Evolutionary conservation across 2,888 invertebrate species (phyloP), one percentile per base, ranked within the genome.

Genomic region (Ormyrus rosae): DNA sequence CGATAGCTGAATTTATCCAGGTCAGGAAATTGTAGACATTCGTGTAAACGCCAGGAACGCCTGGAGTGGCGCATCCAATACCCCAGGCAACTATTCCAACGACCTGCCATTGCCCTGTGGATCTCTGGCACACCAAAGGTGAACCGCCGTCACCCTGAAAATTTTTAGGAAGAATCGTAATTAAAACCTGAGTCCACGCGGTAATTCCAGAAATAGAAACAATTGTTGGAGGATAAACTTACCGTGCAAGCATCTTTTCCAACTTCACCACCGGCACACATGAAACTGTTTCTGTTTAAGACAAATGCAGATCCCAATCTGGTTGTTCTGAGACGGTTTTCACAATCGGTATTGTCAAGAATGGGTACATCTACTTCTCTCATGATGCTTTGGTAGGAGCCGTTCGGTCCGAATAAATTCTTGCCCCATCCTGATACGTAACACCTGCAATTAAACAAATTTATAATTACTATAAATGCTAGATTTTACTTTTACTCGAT

Each of bases 371-470:
- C 95, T 0, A 96, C 96, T 89, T 96, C 94, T 87, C 95, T 95
- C 87, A 95, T 91, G 55, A 95, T 94, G 83, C 93, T 93, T 88
- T 95, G 94, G 86, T 93, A 94, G 82, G 90, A 91, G 89, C 89
- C 92, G 11, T 70, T 86, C 4, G 90, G 60, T 1, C 92, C 92
- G 82, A 96, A 98, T 84, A 95, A 94, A 84, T 96, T 92, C 88
- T 96, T 96, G 11, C 98, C 98, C 97, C 97, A 98, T 10, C 98
- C 98, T n/a, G 95, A 92, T 0, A 96, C 95, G 91, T 92, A 93
- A 86, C 95, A 95, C 82, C 92, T 92, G 19, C 19, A 64, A 50
- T 51, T 6, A 19, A 19, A 19, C 19, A 19, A 75, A 10, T 60
- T 34, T 65, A 72, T 50, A 46, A 55, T 68, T 58, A 11, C 5